phyloP scores from a whole-genome alignment of 1,140 invertebrate genomes.

The Drosophila orena region DNA sequence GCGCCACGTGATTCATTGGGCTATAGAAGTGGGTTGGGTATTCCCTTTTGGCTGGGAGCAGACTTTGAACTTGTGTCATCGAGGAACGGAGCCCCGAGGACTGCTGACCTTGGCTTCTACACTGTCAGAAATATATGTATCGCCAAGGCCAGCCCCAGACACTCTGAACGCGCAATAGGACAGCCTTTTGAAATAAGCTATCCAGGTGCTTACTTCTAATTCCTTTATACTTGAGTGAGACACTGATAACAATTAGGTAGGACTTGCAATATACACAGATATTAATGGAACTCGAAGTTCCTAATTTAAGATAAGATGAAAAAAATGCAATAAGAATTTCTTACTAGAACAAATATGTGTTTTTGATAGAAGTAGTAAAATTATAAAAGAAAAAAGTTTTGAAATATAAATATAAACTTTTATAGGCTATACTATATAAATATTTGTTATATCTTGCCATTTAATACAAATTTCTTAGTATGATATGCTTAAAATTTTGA shows the following conservation, averaged over 20 bases:
- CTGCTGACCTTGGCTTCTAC: constrained; percentile 26
- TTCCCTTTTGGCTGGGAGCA: constrained; percentile 21
- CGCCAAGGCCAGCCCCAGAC: constrained; percentile 7
- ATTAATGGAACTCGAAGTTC: no score
- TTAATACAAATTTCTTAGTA: no score
- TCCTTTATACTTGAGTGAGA: constrained; percentile 8
- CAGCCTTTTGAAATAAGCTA: constrained; percentile 28
- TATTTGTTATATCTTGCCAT: no score
- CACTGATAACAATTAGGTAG: neutral
- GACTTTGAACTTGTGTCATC: constrained; percentile 33
- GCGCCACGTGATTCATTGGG: constrained; percentile 24
- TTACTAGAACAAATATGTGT: no score
- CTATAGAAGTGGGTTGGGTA: constrained; percentile 17
- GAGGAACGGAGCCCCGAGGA: neutral
- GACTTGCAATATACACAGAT: no score
- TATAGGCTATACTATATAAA: no score
- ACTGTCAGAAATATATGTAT: constrained; percentile 14
- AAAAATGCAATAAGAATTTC: no score
- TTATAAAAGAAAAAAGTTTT: no score
- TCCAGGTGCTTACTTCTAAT: constrained; percentile 36
- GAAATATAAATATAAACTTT: no score
- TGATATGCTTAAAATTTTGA: no score
- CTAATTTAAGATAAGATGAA: no score
- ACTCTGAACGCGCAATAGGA: constrained; percentile 8
- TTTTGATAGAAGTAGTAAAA: no score